phyloP scores from a whole-genome alignment of 2,113 vertebrate species.

The Melanotaenia duboulayi region DNA sequence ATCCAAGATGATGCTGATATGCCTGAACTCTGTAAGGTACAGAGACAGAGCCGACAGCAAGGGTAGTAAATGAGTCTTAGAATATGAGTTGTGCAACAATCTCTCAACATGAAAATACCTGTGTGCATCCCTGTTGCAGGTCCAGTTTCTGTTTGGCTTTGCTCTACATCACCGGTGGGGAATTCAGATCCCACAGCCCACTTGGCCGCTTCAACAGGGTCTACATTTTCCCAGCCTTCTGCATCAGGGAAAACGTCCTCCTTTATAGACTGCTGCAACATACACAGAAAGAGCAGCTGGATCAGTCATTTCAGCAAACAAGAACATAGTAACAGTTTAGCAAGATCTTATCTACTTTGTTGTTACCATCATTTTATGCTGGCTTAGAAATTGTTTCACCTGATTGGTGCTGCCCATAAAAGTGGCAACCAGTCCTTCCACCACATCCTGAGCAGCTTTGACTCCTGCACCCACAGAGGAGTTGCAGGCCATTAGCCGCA shows the following conservation, averaged over 20 bases:
- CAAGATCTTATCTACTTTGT: not conserved
- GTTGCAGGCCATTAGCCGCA: constrained; percentile 76
- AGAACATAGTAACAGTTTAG: not conserved
- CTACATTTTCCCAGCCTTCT: constrained; percentile 78
- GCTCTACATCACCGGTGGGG: constrained; percentile 13
- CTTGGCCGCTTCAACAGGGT: constrained; percentile 75
- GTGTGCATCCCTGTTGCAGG: constrained; percentile 23
- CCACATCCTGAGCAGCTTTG: constrained; percentile 70
- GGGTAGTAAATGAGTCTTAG: not conserved
- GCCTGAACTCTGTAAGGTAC: no score
- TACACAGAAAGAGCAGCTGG: not conserved
- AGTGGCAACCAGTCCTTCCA: constrained; percentile 62
- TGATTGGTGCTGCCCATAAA: constrained; percentile 53
- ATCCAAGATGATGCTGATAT: no score
- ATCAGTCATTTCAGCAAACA: not conserved
- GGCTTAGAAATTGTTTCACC: constrained; percentile 36
- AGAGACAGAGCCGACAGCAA: no score
- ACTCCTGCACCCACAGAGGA: constrained; percentile 76
- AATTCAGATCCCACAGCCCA: constrained; percentile 73
- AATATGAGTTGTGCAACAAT: not conserved
- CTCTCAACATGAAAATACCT: constrained; percentile 39
- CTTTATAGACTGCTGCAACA: constrained; percentile 57
- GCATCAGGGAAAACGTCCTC: constrained; percentile 77
- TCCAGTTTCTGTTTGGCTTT: constrained; percentile 41
- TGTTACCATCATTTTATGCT: not conserved